Evolutionary conservation across 1,140 invertebrate genomes (phyloP).

Genomic region (Trachelipus rathkii): DNA sequence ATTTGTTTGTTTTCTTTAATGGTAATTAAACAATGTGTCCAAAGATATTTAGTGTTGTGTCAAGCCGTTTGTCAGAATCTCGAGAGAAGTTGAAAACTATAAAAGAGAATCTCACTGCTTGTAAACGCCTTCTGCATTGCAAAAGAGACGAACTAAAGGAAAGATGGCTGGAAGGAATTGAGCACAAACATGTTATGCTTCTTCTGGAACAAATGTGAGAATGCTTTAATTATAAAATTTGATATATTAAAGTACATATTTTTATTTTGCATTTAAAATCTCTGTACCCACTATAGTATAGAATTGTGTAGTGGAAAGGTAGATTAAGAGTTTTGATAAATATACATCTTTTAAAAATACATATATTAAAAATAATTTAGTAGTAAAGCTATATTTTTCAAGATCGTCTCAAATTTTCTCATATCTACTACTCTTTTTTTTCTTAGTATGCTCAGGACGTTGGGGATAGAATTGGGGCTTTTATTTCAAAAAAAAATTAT

Average conservation of each 20-base stretch:
- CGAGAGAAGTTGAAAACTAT: conserved; percentile 76
- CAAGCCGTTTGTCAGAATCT: conserved; percentile 69
- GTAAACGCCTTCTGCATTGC: conserved; percentile 83
- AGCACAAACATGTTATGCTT: conserved; percentile 83
- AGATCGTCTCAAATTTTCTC: too few relatives aligned
- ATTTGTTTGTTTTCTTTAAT: conserved; percentile 29
- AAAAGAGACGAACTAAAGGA: conserved; percentile 87
- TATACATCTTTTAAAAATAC: too few relatives aligned
- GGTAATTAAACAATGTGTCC: not conserved
- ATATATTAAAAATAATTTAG: too few relatives aligned
- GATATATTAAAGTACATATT: not conserved
- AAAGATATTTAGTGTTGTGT: conserved; percentile 75
- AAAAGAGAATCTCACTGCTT: conserved; percentile 82
- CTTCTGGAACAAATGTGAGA: conserved; percentile 73
- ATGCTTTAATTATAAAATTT: not conserved
- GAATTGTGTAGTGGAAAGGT: not conserved
- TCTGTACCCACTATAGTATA: not conserved
- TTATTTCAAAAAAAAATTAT: too few relatives aligned
- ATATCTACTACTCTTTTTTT: too few relatives aligned
- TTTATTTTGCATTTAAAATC: not conserved
- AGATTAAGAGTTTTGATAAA: too few relatives aligned
- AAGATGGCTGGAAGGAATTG: conserved; percentile 85
- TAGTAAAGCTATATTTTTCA: too few relatives aligned
- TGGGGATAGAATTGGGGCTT: too few relatives aligned
- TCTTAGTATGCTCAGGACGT: too few relatives aligned